Evolutionary conservation across 2,888 invertebrate genomes (phyloP).

Genomic region (Epistrophe grossulariae): DNA sequence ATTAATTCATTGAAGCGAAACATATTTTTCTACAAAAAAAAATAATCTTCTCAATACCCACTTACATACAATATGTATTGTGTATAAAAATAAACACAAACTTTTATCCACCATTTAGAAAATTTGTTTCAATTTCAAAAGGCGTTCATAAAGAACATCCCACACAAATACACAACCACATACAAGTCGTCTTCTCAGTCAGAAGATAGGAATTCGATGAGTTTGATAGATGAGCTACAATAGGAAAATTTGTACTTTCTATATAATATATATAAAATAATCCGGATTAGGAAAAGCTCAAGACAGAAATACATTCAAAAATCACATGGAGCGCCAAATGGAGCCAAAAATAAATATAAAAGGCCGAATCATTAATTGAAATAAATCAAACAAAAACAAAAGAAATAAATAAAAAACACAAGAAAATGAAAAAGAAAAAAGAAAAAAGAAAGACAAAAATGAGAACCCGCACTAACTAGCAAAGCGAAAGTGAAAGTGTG

Average conservation of each 20-base stretch:
- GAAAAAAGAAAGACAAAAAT: background rate
- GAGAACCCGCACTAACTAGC: constrained; percentile 1
- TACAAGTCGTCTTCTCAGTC: background rate
- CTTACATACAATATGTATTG: background rate
- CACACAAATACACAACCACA: background rate
- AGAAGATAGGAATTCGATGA: constrained; percentile 1
- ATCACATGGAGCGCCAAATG: constrained; percentile 4
- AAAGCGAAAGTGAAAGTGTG: constrained; percentile 25
- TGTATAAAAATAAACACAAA: constrained; percentile 2
- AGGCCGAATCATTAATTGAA: background rate
- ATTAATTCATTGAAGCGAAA: background rate
- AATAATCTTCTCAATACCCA: too few relatives aligned
- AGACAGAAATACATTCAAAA: background rate
- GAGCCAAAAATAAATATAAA: constrained; percentile 19
- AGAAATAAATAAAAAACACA: constrained; percentile 12
- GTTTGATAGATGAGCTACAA: background rate
- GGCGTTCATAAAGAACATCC: constrained; percentile 5
- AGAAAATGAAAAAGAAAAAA: background rate
- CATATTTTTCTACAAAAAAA: background rate
- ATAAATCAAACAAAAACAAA: constrained; percentile 23
- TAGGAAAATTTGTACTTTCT: background rate
- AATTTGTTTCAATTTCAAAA: background rate
- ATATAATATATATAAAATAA: background rate
- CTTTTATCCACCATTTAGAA: background rate
- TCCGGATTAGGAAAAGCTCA: background rate